Percentiles rank a stretch among this genome's conserved stretches.
Evolutionary conservation across 1,140 invertebrate species (phyloP).

Genomic region (Drosophila asahinai): DNA sequence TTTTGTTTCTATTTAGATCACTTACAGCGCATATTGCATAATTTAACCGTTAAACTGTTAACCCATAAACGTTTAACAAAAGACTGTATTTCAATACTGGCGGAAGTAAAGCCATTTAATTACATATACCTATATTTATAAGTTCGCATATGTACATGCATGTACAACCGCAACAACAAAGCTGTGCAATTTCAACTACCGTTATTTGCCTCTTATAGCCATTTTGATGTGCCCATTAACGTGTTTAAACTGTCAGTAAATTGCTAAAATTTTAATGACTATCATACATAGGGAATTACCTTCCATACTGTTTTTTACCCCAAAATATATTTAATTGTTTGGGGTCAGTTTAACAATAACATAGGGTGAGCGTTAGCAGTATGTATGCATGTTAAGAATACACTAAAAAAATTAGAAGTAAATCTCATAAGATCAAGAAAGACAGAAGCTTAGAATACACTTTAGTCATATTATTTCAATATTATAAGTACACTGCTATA

Average conservation of each 20-base stretch:
- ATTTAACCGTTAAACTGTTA: slow-evolving; percentile 46
- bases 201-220: slow-evolving; percentile 42
- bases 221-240: slow-evolving; percentile 50
- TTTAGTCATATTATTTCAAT: too few relatives aligned
- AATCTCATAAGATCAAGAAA: background rate
- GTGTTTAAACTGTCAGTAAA: slow-evolving; percentile 55
- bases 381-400: background rate
- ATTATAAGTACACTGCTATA: too few relatives aligned
- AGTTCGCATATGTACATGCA: background rate
- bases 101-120: slow-evolving; percentile 33
- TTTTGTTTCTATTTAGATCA: slow-evolving; percentile 10
- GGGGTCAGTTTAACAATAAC: slow-evolving; percentile 12
- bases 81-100: slow-evolving; percentile 19
- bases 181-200: slow-evolving; percentile 17
- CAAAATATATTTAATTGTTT: slow-evolving; percentile 20
- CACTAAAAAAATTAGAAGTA: background rate
- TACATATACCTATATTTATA: background rate
- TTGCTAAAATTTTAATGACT: slow-evolving; percentile 48
- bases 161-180: too few relatives aligned
- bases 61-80: slow-evolving; percentile 43
- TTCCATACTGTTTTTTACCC: background rate
- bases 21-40: slow-evolving; percentile 44
- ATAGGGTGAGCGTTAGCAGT: background rate
- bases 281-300: slow-evolving; percentile 25
- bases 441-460: too few relatives aligned